Conservation (phyloP, 2,113 vertebrate genomes). For the Macquaria ambigua region DNA sequence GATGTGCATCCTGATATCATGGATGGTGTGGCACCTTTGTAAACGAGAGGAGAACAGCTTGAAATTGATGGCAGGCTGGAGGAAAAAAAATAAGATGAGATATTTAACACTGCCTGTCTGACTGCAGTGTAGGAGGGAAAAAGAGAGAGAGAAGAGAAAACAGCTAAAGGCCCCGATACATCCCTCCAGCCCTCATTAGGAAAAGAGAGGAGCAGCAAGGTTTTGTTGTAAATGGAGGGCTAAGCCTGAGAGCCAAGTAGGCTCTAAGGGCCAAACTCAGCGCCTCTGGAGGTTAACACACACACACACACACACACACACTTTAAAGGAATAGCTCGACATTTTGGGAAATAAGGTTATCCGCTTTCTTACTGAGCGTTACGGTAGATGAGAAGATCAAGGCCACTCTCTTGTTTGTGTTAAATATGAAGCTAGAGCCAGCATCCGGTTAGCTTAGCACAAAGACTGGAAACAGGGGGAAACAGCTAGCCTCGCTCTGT, state of each 20-base stretch:
- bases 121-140: constrained; percentile 61
- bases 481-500: neutral
- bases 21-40: constrained; percentile 50
- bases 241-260: constrained; percentile 39
- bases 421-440: neutral
- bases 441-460: neutral
- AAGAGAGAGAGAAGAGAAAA: constrained; percentile 31
- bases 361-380: neutral
- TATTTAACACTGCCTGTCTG: constrained; percentile 63
- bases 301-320: constrained; percentile 12
- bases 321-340: neutral
- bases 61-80: constrained; percentile 70
- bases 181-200: constrained; percentile 72
- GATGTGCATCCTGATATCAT: constrained; percentile 44
- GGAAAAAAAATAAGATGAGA: constrained; percentile 66
- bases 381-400: neutral
- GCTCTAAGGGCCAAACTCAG: constrained; percentile 49
- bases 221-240: constrained; percentile 60
- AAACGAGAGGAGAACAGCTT: constrained; percentile 74
- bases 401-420: neutral
- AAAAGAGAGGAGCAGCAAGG: constrained; percentile 50
- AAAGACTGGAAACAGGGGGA: neutral
- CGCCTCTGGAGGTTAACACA: constrained; percentile 45
- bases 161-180: constrained; percentile 44
- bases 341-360: neutral